Percentiles rank a stretch among this genome's conserved stretches.
These are phyloP conservation scores for Lucinisca nassula DNA, from an alignment of 2,888 invertebrate species.

Conservation along the genomic window DNA sequence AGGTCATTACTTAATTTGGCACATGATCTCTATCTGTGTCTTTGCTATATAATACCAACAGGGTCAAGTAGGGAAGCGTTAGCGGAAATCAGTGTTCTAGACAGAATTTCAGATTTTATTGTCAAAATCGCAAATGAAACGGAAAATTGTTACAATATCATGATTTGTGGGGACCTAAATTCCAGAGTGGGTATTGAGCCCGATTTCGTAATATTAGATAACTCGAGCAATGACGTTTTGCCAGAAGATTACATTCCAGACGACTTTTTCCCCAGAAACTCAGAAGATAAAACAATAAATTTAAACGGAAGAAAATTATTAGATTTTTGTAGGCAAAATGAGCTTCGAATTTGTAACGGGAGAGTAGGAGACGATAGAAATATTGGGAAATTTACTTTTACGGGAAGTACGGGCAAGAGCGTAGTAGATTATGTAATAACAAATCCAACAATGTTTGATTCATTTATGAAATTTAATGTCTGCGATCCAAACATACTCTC, in stretches of 20 bases:
- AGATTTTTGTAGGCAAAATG: not conserved
- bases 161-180: not conserved
- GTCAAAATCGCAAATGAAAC: not conserved
- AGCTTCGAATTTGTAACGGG: not conserved
- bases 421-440: slow-evolving; percentile 2
- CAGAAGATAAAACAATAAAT: not conserved
- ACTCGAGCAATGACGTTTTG: not conserved
- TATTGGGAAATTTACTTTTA: not conserved
- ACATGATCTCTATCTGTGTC: not conserved
- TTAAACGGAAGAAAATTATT: not conserved
- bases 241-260: not conserved
- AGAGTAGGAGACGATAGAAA: not conserved
- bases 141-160: not conserved
- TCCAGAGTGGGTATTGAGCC: not conserved
- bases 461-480: not conserved
- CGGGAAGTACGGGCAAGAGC: not conserved
- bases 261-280: not conserved
- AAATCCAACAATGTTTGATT: not conserved
- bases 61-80: not conserved
- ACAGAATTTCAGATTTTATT: not conserved
- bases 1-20: not conserved
- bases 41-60: not conserved
- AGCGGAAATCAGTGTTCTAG: not conserved
- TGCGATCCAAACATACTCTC: not conserved
- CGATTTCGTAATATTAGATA: not conserved